Evolutionary conservation across 2,113 vertebrate species (phyloP).

Genomic region (Centrocercus urophasianus): DNA sequence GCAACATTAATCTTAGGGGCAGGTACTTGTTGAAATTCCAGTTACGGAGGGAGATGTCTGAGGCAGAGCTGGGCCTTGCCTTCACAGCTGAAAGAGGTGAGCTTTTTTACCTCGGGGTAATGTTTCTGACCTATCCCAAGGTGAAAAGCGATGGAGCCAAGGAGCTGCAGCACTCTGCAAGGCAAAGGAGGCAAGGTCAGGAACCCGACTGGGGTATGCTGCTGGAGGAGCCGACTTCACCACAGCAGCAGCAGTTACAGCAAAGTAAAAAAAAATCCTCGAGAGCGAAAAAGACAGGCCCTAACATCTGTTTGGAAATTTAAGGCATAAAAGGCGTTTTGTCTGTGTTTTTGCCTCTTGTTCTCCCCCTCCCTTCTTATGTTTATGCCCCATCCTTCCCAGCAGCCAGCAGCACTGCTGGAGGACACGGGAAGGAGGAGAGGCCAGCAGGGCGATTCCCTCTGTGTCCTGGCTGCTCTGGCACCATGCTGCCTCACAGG

Average conservation of each 20-base stretch:
- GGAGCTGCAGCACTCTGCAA: background rate
- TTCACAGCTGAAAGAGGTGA: background rate
- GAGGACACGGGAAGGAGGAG: background rate
- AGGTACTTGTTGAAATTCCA: constrained; percentile 69
- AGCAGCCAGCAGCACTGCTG: accelerated
- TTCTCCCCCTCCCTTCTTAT: background rate
- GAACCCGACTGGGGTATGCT: background rate
- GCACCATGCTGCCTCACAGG: accelerated
- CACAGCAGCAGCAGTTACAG: background rate
- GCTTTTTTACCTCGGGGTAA: background rate
- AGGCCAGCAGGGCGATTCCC: background rate
- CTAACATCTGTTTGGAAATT: background rate
- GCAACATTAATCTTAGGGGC: constrained; percentile 58
- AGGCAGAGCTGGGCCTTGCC: background rate
- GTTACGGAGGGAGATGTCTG: background rate
- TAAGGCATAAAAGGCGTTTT: background rate
- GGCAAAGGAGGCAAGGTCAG: background rate
- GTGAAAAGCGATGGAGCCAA: background rate
- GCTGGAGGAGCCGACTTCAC: background rate
- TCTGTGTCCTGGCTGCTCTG: background rate
- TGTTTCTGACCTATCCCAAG: constrained; percentile 14
- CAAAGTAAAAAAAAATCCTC: background rate
- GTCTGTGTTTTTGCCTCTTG: background rate
- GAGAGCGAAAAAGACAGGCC: background rate
- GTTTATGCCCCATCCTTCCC: background rate